Base-by-base conservation (phyloP, 2,888 invertebrate genomes). In the Lingula anatina region DNA sequence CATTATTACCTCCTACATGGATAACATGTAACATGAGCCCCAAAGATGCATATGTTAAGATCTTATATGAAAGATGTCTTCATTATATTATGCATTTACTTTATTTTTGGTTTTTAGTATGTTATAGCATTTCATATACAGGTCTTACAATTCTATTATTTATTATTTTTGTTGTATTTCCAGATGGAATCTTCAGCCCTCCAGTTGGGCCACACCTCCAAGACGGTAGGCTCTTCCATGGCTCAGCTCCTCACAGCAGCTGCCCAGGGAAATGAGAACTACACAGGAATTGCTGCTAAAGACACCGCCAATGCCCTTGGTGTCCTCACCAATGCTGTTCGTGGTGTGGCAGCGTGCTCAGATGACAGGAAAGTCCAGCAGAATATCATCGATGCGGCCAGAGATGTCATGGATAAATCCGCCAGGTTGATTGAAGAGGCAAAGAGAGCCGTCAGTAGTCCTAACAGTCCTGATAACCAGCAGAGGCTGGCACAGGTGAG, bases 171-270 rank as follows among this genome's bases (percentile, higher is more conserved):
- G 27, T 44, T 40, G 20, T 41, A 43, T 46, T 60, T 65, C 21
- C 56, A 80, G 78, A 75, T 81, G 2, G 85, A 85, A 70, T 77
- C 80, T 36, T 82, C 84, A 36, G 80, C 83, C 24, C 73, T 82
- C 55, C 81, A 82, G 62, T 75, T 86, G 35, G 82, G 83, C 15
- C 75, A 80, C 25, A 82, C 83, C 41, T 83, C 83, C 46, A 91
- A 92, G 73, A 83, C 85, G 40, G 89, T 92, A 0, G 89, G 88
- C 46, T 86, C 89, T 44, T 84, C 86, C 36, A 84, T 93, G 65
- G 89, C 93, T 3, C 89, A 90, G 70, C 79, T 96, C 49, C 82
- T 93, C 46, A 89, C 90, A 18, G 90, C 90, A 1, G 89, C 90
- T 20, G 83, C 88, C 12, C 88, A 87, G 71, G 86, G 86, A 3